phyloP scores from a whole-genome alignment of 1,140 invertebrate genomes.

The Drosophila funebris region DNA sequence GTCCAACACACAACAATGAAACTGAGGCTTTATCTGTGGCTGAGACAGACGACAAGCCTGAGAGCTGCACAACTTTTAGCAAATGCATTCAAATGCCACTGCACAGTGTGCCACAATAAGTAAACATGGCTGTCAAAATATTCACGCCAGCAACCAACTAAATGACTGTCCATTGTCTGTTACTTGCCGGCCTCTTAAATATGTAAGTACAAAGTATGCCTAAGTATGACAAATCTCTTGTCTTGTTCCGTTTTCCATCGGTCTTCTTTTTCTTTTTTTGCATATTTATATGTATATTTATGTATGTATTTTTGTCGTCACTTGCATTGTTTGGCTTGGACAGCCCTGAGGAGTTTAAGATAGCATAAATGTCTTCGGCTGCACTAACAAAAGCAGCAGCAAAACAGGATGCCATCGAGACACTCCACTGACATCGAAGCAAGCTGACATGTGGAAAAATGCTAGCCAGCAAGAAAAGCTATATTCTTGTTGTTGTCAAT shows the following conservation, averaged over 20 bases:
- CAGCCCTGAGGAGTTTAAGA: slow-evolving; percentile 54
- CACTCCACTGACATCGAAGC: background rate
- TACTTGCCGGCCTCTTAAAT: slow-evolving; percentile 35
- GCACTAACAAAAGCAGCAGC: slow-evolving; percentile 29
- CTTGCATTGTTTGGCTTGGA: slow-evolving; percentile 61
- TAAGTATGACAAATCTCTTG: slow-evolving; percentile 59
- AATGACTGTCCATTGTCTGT: slow-evolving; percentile 46
- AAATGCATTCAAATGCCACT: slow-evolving; percentile 46
- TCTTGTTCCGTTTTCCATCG: slow-evolving; percentile 21
- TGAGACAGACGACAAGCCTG: slow-evolving; percentile 45
- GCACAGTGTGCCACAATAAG: slow-evolving; percentile 49
- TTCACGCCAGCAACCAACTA: slow-evolving; percentile 56
- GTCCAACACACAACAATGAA: slow-evolving; percentile 7
- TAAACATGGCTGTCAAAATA: slow-evolving; percentile 62
- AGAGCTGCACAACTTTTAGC: slow-evolving; percentile 35
- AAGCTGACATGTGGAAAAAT: slow-evolving; percentile 34
- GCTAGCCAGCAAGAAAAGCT: slow-evolving; percentile 19
- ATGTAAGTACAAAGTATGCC: slow-evolving; percentile 30
- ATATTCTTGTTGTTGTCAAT: slow-evolving; percentile 25
- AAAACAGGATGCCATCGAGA: slow-evolving; percentile 27
- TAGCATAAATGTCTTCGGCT: slow-evolving; percentile 58
- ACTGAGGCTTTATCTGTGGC: slow-evolving; percentile 10
- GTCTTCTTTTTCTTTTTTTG: background rate
- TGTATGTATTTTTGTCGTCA: slow-evolving; percentile 3
- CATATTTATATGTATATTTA: slow-evolving; percentile 22